Evolutionary conservation across 2,888 invertebrate genomes (phyloP).

Genomic region (Drosophila ustulata): DNA sequence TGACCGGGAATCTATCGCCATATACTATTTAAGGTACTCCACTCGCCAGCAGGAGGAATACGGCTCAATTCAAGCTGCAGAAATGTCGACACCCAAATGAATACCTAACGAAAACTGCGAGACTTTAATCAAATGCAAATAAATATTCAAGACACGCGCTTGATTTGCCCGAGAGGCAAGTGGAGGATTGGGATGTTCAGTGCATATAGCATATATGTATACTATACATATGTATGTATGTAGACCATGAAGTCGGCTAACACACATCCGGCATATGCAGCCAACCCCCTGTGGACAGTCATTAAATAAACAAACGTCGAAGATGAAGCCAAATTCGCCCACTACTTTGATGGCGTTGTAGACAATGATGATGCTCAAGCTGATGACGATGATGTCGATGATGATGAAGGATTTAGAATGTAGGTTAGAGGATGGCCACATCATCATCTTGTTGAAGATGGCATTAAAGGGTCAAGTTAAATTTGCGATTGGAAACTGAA

Average conservation of each 20-base stretch:
- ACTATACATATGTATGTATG: too few species aligned
- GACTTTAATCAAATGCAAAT: slow-evolving; percentile 66
- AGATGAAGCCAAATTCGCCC: slow-evolving; percentile 20
- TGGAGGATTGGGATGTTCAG: neutral
- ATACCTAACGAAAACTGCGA: slow-evolving; percentile 13
- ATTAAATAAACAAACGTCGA: slow-evolving; percentile 46
- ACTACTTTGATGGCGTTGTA: neutral
- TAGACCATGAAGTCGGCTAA: slow-evolving; percentile 17
- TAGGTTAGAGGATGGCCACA: neutral
- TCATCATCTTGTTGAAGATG: neutral
- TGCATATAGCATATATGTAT: neutral
- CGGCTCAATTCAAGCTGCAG: neutral
- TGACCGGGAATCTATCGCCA: neutral
- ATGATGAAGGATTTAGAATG: neutral
- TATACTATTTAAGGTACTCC: neutral
- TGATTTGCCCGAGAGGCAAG: slow-evolving; percentile 8
- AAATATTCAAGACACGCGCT: slow-evolving; percentile 68
- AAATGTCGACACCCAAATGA: slow-evolving; percentile 27
- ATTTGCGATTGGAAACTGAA: neutral
- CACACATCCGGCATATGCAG: slow-evolving; percentile 25
- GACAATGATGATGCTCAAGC: neutral
- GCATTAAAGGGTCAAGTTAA: neutral
- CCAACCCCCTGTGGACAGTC: slow-evolving; percentile 41
- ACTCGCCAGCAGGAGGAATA: neutral
- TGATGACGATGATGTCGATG: neutral